Percentiles rank a stretch among this genome's conserved stretches.
Evolutionary conservation across 2,113 vertebrate species (phyloP).

Genomic region (Eudyptes chrysolophus): DNA sequence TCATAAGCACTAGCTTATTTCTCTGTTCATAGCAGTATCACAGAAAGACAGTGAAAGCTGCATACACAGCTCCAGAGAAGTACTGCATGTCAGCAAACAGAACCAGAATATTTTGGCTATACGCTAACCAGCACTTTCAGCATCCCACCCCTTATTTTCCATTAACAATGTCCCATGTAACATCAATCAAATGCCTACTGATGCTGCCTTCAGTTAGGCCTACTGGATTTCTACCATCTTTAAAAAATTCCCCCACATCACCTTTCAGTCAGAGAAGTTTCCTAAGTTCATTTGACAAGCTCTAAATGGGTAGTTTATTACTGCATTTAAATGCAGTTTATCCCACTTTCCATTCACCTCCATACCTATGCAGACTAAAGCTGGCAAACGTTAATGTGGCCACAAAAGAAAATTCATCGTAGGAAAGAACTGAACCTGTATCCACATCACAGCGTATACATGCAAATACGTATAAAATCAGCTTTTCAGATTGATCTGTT

Average conservation of each 20-base stretch:
- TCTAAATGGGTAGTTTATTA: background rate
- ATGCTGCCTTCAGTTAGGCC: background rate
- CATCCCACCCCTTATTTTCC: background rate
- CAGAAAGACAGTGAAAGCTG: background rate
- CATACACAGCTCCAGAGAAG: background rate
- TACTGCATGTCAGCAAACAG: background rate
- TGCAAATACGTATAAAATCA: background rate
- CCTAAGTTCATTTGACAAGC: background rate
- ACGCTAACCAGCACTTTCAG: background rate
- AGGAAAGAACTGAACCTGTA: background rate
- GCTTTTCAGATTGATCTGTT: background rate
- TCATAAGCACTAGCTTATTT: background rate
- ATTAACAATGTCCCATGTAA: background rate
- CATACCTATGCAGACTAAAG: background rate
- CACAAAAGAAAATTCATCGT: fast-evolving
- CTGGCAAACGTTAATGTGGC: fast-evolving
- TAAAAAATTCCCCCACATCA: background rate
- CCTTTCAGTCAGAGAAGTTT: background rate
- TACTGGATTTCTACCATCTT: background rate
- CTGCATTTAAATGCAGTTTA: background rate
- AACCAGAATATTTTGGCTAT: background rate
- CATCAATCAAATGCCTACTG: background rate
- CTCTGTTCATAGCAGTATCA: background rate
- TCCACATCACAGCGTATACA: background rate
- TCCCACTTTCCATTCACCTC: background rate